Conservation (phyloP, 2,797 vertebrate species). For the Distichodus sexfasciatus region DNA sequence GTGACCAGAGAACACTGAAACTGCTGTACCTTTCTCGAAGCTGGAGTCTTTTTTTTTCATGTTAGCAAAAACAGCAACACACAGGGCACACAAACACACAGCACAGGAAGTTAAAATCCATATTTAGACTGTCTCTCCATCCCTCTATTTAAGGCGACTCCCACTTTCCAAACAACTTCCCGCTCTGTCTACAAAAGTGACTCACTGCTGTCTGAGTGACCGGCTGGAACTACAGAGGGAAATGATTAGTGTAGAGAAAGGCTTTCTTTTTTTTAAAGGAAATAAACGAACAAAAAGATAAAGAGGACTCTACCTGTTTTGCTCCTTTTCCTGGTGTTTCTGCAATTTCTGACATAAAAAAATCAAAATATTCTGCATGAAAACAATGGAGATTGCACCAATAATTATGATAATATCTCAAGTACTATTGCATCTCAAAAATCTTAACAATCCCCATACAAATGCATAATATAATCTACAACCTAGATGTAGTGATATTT, state of each 20-base stretch:
- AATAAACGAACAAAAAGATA: not conserved
- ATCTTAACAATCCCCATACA: too few relatives aligned
- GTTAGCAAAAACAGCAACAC: slow-evolving; percentile 15
- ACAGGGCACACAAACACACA: slow-evolving; percentile 14
- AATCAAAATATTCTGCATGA: not conserved
- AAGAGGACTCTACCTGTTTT: slow-evolving; percentile 33
- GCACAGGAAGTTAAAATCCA: not conserved
- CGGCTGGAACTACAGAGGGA: not conserved
- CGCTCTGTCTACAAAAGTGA: too few relatives aligned
- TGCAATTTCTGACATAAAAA: slow-evolving; percentile 16
- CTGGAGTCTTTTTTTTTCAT: slow-evolving; percentile 32
- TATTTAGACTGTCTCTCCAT: too few relatives aligned
- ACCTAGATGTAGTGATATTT: too few relatives aligned
- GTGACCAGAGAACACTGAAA: not conserved
- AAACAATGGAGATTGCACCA: too few relatives aligned
- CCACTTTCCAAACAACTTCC: too few relatives aligned
- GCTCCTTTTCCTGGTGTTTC: slow-evolving; percentile 32
- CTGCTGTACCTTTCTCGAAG: slow-evolving; percentile 40
- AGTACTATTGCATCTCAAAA: too few relatives aligned
- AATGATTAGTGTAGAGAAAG: not conserved
- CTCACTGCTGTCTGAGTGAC: not conserved
- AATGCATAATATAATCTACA: too few relatives aligned
- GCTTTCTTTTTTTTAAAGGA: too few relatives aligned
- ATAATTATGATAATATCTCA: too few relatives aligned
- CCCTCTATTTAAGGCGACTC: too few relatives aligned